Conservation (phyloP, 2,888 invertebrate genomes). For the Acanthococcus lagerstroemiae region DNA sequence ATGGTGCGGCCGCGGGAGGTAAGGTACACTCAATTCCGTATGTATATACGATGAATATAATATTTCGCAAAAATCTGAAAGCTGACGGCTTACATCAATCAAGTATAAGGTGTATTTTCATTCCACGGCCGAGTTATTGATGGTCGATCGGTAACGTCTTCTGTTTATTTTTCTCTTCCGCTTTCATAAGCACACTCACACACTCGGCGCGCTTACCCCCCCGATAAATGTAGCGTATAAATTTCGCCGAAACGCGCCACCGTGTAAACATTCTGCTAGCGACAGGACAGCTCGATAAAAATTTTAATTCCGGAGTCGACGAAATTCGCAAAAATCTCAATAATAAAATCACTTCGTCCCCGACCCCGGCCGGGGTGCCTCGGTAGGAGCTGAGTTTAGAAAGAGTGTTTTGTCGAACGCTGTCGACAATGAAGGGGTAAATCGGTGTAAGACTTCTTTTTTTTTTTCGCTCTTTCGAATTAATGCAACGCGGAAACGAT, state of each 20-base stretch:
- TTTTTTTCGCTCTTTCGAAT: conserved; percentile 6
- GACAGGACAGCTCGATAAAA: neutral
- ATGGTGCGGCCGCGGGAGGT: too few relatives aligned
- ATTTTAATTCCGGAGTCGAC: neutral
- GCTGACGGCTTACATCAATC: conserved; percentile 29
- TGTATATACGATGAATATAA: neutral
- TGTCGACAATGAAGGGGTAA: neutral
- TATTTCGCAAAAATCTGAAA: conserved; percentile 11
- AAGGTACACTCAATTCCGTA: too few relatives aligned
- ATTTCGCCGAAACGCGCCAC: neutral
- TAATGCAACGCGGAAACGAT: conserved; percentile 29
- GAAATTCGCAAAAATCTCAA: neutral
- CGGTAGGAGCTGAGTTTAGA: neutral
- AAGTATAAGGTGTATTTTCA: conserved; percentile 5
- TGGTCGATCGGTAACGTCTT: conserved; percentile 29
- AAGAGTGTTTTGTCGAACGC: neutral
- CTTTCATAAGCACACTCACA: conserved; percentile 21
- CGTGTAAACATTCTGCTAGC: neutral
- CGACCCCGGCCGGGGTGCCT: too few relatives aligned
- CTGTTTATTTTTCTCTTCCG: conserved; percentile 30
- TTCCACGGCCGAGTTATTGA: conserved; percentile 25
- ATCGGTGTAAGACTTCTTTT: neutral
- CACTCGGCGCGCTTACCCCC: neutral
- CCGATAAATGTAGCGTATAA: neutral
- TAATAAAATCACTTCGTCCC: neutral